A percentile compares a stretch with the other conserved stretches of the same genome.
These are phyloP conservation scores for Dioctria linearis DNA, from an alignment of 2,888 invertebrate species.

Conservation along the genomic window DNA sequence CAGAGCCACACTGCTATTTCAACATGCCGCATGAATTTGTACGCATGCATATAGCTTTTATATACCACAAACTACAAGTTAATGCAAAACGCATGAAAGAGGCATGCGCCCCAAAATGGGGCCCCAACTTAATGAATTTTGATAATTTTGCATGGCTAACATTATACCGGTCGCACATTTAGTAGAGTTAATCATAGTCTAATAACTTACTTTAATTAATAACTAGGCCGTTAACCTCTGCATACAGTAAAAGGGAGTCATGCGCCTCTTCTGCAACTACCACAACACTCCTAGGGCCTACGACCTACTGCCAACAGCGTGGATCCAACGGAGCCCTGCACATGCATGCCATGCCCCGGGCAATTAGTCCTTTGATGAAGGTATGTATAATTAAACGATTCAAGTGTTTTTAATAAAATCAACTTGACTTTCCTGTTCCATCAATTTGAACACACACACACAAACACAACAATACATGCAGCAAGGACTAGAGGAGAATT, in stretches of 20 bases:
- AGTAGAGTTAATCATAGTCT: conserved; percentile 6
- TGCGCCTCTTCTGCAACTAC: conserved; percentile 86
- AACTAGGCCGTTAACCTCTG: conserved; percentile 78
- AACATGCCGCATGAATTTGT: not conserved
- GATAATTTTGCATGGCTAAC: conserved; percentile 13
- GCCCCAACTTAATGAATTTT: not conserved
- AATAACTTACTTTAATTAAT: conserved; percentile 30
- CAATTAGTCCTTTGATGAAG: conserved; percentile 71
- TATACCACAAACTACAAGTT: not conserved
- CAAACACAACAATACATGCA: conserved; percentile 53
- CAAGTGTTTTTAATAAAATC: conserved; percentile 54
- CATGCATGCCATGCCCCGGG: conserved; percentile 67
- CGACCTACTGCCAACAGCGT: conserved; percentile 66
- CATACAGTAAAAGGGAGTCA: conserved; percentile 82
- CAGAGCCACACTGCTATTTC: too few relatives aligned
- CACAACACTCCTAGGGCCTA: conserved; percentile 78
- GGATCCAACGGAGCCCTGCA: conserved; percentile 69
- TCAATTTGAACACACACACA: not conserved
- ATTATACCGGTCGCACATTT: not conserved
- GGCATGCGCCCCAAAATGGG: not conserved
- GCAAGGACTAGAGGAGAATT: conserved; percentile 70
- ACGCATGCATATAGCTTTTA: not conserved
- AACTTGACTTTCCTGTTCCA: conserved; percentile 32
- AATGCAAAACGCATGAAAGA: not conserved
- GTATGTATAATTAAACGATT: conserved; percentile 60